These are phyloP conservation scores for Megaleporinus macrocephalus DNA, from an alignment of 2,113 vertebrate genomes.

Conservation along the genomic window DNA sequence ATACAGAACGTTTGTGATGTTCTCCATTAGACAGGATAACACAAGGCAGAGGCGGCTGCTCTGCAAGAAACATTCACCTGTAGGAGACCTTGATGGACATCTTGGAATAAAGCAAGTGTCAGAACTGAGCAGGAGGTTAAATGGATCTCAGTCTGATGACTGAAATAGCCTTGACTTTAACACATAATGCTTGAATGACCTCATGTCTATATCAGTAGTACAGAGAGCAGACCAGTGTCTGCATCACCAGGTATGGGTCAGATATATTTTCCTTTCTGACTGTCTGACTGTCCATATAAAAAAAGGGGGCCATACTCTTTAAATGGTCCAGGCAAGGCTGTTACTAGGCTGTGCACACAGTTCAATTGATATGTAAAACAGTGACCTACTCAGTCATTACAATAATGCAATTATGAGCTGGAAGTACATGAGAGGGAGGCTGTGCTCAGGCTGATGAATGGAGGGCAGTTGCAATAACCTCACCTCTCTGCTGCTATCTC, in stretches of 20 bases:
- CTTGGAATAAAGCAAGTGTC: no score
- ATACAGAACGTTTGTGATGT: no score
- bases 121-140: background rate
- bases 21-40: no score
- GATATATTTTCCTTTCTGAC: background rate
- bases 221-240: background rate
- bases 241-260: background rate
- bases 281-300: background rate
- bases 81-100: no score
- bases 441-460: background rate
- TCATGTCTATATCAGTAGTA: background rate
- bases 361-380: slow-evolving; percentile 18
- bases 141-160: background rate
- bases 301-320: background rate
- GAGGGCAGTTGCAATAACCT: background rate
- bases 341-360: background rate
- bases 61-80: no score
- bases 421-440: background rate
- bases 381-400: background rate
- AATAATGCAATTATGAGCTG: background rate
- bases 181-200: background rate
- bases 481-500: background rate
- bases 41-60: no score
- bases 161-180: background rate
- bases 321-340: background rate